Evolutionary conservation across 2,797 vertebrate genomes (phyloP).

Genomic region (Anguilla megastoma): DNA sequence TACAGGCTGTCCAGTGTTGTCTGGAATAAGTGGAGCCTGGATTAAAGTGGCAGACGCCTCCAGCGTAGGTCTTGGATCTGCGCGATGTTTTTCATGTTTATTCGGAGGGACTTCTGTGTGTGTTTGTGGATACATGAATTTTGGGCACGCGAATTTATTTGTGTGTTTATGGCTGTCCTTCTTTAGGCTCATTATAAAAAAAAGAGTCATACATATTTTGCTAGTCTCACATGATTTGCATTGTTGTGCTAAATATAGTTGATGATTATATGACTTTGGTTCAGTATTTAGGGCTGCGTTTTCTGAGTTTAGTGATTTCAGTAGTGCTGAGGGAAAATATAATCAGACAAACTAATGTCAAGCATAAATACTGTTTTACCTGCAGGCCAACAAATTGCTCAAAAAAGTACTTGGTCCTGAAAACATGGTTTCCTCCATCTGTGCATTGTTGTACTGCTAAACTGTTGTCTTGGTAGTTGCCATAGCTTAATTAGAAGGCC

Average conservation of each 20-base stretch:
- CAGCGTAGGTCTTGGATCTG: not conserved
- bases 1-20: not conserved
- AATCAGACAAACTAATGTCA: too few species aligned
- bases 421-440: not conserved
- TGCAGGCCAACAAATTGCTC: not conserved
- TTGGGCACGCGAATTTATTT: not conserved
- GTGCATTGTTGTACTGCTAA: not conserved
- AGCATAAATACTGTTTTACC: not conserved
- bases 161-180: not conserved
- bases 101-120: not conserved
- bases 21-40: not conserved
- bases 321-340: not conserved
- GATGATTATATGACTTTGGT: not conserved
- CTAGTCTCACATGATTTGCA: not conserved
- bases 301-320: not conserved
- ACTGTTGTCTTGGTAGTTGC: not conserved
- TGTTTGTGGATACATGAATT: not conserved
- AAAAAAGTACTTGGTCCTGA: conserved; percentile 7
- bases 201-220: not conserved
- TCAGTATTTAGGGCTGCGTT: not conserved
- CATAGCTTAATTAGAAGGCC: not conserved
- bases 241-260: not conserved
- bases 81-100: not conserved
- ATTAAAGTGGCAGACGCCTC: not conserved
- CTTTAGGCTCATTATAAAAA: not conserved